phyloP scores from a whole-genome alignment of 1,140 invertebrate genomes.

The Drosophila dunni region DNA sequence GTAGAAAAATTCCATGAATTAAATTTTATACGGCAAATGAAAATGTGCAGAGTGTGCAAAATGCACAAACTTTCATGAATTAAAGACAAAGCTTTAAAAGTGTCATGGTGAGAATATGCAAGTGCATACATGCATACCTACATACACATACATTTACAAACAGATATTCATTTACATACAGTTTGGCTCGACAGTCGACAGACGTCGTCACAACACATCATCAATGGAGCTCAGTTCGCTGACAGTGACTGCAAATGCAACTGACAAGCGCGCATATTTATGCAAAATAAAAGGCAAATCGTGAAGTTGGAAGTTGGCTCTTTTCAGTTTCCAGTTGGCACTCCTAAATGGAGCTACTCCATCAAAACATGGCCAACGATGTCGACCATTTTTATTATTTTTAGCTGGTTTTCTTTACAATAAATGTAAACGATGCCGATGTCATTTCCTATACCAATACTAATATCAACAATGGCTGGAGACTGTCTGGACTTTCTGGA shows the following conservation, averaged over 20 bases:
- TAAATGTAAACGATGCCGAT: slow-evolving; percentile 64
- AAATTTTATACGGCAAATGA: slow-evolving; percentile 62
- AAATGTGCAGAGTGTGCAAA: slow-evolving; percentile 65
- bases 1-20: slow-evolving; percentile 73
- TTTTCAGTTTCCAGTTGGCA: slow-evolving; percentile 43
- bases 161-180: slow-evolving; percentile 70
- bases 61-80: slow-evolving; percentile 77
- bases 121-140: slow-evolving; percentile 14
- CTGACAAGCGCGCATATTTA: slow-evolving; percentile 72
- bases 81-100: slow-evolving; percentile 56
- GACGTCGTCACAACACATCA: slow-evolving; percentile 42
- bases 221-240: slow-evolving; percentile 39
- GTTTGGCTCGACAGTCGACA: slow-evolving; percentile 44
- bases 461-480: slow-evolving; percentile 48
- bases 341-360: slow-evolving; percentile 61
- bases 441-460: slow-evolving; percentile 43
- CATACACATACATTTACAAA: slow-evolving; percentile 3
- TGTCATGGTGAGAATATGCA: slow-evolving; percentile 47
- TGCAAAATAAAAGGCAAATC: slow-evolving; percentile 80
- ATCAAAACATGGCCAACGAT: slow-evolving; percentile 55
- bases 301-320: slow-evolving; percentile 36
- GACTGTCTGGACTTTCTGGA: slow-evolving; percentile 65
- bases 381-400: slow-evolving; percentile 22
- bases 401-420: slow-evolving; percentile 15
- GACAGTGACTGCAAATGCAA: slow-evolving; percentile 44